These are phyloP conservation scores for Papilio machaon DNA, from an alignment of 1,140 invertebrate species.

Conservation along the genomic window DNA sequence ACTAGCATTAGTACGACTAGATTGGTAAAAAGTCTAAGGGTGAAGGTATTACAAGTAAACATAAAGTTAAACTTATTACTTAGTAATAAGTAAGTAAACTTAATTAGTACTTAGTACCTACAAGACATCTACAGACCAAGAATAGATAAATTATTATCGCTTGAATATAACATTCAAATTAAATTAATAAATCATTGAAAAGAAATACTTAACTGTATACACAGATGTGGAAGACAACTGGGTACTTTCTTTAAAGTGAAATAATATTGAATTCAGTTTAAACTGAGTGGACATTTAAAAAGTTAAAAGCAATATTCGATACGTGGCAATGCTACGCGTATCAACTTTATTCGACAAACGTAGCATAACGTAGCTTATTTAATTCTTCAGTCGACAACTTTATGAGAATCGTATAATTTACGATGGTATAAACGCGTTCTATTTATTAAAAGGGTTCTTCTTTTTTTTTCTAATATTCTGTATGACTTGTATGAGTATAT, in stretches of 20 bases:
- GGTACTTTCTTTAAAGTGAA: background rate
- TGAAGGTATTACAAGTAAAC: no score
- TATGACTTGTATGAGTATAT: constrained; percentile 1
- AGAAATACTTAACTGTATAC: background rate
- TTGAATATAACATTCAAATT: no score
- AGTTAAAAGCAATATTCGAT: constrained; percentile 20
- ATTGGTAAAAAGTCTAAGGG: no score
- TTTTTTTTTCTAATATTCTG: background rate
- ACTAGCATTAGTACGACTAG: no score
- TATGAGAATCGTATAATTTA: constrained; percentile 73
- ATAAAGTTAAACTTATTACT: no score
- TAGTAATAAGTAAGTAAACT: no score
- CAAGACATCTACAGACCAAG: background rate
- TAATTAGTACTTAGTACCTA: background rate
- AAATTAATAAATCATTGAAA: background rate
- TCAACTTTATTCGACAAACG: constrained; percentile 27
- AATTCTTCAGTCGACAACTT: constrained; percentile 66
- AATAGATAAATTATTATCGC: background rate
- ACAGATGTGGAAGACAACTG: background rate
- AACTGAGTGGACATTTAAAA: background rate
- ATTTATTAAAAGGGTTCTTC: background rate
- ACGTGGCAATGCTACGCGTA: background rate
- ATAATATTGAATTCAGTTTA: background rate
- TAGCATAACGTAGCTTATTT: constrained; percentile 55
- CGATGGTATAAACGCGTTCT: constrained; percentile 56